These are phyloP conservation scores for Gymnosoma rotundatum DNA, from an alignment of 2,888 invertebrate species.

Conservation along the genomic window DNA sequence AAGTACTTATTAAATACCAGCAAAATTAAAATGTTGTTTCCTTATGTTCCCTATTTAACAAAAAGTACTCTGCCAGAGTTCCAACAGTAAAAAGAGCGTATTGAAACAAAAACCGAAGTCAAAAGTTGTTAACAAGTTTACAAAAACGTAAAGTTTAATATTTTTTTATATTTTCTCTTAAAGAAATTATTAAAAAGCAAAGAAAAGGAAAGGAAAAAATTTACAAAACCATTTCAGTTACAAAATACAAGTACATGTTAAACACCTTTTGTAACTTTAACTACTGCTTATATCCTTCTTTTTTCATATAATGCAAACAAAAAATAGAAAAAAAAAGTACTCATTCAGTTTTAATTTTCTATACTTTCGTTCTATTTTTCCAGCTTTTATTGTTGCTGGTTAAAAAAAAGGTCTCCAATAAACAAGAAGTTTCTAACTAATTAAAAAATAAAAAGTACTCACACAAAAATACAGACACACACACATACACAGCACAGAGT, in stretches of 20 bases:
- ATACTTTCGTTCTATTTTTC: conserved; percentile 28
- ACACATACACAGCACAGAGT: too few relatives aligned
- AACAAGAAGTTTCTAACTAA: conserved; percentile 69
- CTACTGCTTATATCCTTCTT: conserved; percentile 35
- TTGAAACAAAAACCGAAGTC: conserved; percentile 10
- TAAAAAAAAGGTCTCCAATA: conserved; percentile 56
- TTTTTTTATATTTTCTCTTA: conserved; percentile 10
- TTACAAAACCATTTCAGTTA: conserved; percentile 1
- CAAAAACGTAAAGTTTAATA: conserved; percentile 19
- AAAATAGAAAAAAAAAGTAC: conserved; percentile 2
- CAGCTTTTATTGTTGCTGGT: conserved; percentile 31
- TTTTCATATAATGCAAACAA: not conserved
- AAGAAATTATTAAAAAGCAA: conserved; percentile 1
- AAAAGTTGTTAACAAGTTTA: conserved; percentile 53
- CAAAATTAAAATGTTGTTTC: conserved; percentile 1
- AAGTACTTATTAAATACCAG: not conserved
- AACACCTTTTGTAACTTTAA: conserved; percentile 68
- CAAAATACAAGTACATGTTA: conserved; percentile 50
- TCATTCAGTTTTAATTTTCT: conserved; percentile 37
- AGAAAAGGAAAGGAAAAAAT: not conserved
- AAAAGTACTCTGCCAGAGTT: conserved; percentile 40
- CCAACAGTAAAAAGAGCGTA: conserved; percentile 46
- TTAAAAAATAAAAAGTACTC: conserved; percentile 67
- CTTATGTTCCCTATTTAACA: conserved; percentile 14
- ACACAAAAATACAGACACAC: not conserved